A percentile compares a stretch with the other conserved stretches of the same genome.
phyloP scores from a whole-genome alignment of 1,140 invertebrate species.

The Coelopa frigida region DNA sequence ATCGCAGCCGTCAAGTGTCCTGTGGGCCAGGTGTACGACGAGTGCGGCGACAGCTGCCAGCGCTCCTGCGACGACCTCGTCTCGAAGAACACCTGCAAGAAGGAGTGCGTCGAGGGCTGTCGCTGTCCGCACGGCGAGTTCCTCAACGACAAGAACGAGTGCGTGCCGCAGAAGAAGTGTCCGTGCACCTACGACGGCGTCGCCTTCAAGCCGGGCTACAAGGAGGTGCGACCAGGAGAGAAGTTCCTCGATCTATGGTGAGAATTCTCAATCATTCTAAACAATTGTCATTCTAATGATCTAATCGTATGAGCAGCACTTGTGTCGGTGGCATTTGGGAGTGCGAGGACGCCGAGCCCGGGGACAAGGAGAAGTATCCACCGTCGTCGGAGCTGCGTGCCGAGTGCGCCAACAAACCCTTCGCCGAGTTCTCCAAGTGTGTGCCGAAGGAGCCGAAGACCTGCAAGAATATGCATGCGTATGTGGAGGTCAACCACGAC shows the following conservation, averaged over 20 bases:
- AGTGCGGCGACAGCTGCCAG: conserved; percentile 68
- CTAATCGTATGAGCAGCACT: conserved; percentile 49
- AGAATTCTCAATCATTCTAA: conserved; percentile 18
- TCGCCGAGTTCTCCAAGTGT: conserved; percentile 70
- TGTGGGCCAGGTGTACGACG: conserved; percentile 69
- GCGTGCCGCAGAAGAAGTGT: conserved; percentile 68
- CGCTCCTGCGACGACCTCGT: conserved; percentile 61
- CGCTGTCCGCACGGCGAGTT: conserved; percentile 73
- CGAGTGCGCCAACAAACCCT: conserved; percentile 53
- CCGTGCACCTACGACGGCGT: conserved; percentile 66
- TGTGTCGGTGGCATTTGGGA: conserved; percentile 69
- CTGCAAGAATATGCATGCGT: conserved; percentile 74
- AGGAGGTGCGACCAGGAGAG: conserved; percentile 59
- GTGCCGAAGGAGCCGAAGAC: conserved; percentile 65
- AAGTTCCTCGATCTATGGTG: conserved; percentile 64
- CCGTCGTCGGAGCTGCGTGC: conserved; percentile 52
- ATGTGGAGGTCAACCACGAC: too few species aligned
- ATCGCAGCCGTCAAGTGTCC: conserved; percentile 61
- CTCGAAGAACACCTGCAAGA: conserved; percentile 25
- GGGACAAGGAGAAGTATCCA: conserved; percentile 57
- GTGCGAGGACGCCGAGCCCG: conserved; percentile 56
- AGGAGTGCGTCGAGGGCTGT: conserved; percentile 78
- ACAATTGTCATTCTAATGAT: background rate
- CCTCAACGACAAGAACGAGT: conserved; percentile 61
- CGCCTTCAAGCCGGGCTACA: conserved; percentile 66